Evolutionary conservation across 2,888 invertebrate species (phyloP).

Genomic region (Patella ulyssiponensis): DNA sequence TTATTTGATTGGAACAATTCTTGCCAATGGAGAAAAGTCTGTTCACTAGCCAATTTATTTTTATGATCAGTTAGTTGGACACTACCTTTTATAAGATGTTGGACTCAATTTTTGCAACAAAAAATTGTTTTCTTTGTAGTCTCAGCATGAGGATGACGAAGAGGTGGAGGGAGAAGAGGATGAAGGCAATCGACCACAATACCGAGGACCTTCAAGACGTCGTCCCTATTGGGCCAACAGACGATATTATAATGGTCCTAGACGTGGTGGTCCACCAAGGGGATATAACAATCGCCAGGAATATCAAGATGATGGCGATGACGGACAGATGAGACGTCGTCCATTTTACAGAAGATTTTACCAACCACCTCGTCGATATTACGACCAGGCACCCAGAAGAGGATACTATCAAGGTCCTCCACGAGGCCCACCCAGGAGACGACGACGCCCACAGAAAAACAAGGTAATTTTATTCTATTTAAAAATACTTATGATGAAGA

Average conservation of each 20-base stretch:
- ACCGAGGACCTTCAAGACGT: conserved; percentile 41
- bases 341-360: conserved; percentile 64
- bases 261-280: conserved; percentile 30
- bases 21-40: no score
- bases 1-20: no score
- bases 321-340: conserved; percentile 43
- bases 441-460: conserved; percentile 30
- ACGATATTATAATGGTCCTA: conserved; percentile 43
- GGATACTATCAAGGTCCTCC: conserved; percentile 40
- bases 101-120: no score
- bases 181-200: conserved; percentile 41
- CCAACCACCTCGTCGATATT: conserved; percentile 52
- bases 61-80: no score
- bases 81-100: no score
- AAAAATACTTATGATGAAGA: no score
- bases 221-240: conserved; percentile 46
- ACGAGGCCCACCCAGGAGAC: conserved; percentile 32
- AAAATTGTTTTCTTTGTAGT: background rate
- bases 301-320: conserved; percentile 29
- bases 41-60: no score
- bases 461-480: no score
- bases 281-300: conserved; percentile 17
- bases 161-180: conserved; percentile 34
- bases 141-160: conserved; percentile 74
- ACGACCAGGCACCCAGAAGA: conserved; percentile 40